phyloP scores from a whole-genome alignment of 2,888 invertebrate species.

The Nymphalis polychloros region DNA sequence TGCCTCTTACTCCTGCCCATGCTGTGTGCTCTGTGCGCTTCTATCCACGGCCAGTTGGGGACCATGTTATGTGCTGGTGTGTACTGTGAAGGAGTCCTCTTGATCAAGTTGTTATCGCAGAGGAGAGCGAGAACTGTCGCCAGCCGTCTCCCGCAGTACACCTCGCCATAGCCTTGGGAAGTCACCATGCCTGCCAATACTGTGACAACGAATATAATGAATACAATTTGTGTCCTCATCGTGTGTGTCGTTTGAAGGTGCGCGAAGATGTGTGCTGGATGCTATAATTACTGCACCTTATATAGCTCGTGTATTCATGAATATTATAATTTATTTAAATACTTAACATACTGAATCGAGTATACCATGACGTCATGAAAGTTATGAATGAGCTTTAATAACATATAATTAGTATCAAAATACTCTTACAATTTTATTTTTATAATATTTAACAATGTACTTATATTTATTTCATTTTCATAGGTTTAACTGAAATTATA shows the following conservation, averaged over 20 bases:
- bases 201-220: slow-evolving; percentile 1
- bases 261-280: background rate
- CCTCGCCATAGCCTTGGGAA: slow-evolving; percentile 15
- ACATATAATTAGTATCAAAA: no score
- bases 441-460: no score
- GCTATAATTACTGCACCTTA: background rate
- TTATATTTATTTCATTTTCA: no score
- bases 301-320: background rate
- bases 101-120: slow-evolving; percentile 38
- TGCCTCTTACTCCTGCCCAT: slow-evolving; percentile 48
- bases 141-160: slow-evolving; percentile 37
- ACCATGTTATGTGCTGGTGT: slow-evolving; percentile 1
- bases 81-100: slow-evolving; percentile 24
- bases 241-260: slow-evolving; percentile 3
- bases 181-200: slow-evolving; percentile 12
- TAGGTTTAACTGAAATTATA: no score
- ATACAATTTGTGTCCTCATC: slow-evolving; percentile 22
- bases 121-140: slow-evolving; percentile 40
- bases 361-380: no score
- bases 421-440: no score
- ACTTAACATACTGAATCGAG: no score
- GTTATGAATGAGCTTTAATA: no score
- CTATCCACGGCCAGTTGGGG: slow-evolving; percentile 43
- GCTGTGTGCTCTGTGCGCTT: slow-evolving; percentile 40
- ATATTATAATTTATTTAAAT: background rate